phyloP scores from a whole-genome alignment of 2,888 invertebrate species.

The Pilophorus perplexus region DNA sequence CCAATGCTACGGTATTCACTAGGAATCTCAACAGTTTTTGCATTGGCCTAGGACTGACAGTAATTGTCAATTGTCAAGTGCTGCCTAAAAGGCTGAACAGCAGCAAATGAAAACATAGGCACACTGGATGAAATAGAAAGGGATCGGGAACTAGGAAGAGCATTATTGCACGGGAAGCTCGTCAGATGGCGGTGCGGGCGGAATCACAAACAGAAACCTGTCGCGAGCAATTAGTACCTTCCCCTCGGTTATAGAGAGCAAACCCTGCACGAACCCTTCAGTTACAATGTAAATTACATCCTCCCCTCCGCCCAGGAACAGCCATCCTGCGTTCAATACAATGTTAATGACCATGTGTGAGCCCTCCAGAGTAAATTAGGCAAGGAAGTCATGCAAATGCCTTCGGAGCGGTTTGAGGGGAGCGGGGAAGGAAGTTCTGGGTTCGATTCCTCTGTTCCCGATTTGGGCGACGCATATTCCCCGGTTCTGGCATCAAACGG shows the following conservation, averaged over 20 bases:
- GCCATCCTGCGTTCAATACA: slow-evolving; percentile 34
- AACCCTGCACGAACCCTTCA: slow-evolving; percentile 32
- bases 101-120: too few relatives aligned
- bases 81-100: too few relatives aligned
- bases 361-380: slow-evolving; percentile 33
- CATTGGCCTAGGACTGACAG: too few relatives aligned
- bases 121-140: neutral
- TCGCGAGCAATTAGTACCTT: slow-evolving; percentile 34
- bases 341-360: slow-evolving; percentile 39
- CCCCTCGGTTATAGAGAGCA: slow-evolving; percentile 21
- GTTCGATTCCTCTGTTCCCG: too few relatives aligned
- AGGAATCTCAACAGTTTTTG: too few relatives aligned
- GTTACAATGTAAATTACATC: slow-evolving; percentile 38
- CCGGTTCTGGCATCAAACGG: slow-evolving; percentile 38
- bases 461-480: too few relatives aligned
- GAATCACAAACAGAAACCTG: slow-evolving; percentile 37
- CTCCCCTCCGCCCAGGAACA: neutral
- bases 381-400: slow-evolving; percentile 40
- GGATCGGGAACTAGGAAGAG: slow-evolving; percentile 8
- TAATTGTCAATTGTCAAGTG: too few relatives aligned
- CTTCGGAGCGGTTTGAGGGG: slow-evolving; percentile 3
- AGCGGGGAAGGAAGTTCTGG: neutral
- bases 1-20: too few relatives aligned
- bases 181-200: slow-evolving; percentile 28
- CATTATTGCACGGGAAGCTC: slow-evolving; percentile 3